Percentiles rank a stretch among this genome's conserved stretches.
These are phyloP conservation scores for Heptranchias perlo DNA, from an alignment of 2,113 vertebrate species.

Conservation along the genomic window DNA sequence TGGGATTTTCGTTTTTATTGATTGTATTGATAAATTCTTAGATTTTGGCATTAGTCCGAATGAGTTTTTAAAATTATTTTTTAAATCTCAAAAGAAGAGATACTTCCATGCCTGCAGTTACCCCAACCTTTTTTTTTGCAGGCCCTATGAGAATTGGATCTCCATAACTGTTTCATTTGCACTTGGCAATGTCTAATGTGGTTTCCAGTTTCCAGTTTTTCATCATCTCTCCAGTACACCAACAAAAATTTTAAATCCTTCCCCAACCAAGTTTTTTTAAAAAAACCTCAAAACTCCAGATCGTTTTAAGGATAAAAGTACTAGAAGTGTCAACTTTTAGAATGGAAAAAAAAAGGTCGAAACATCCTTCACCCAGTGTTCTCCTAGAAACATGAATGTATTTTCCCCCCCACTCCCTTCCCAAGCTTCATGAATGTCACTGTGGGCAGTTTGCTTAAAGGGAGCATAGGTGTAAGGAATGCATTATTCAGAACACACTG, in stretches of 20 bases:
- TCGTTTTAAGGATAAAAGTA: not conserved
- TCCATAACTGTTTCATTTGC: not conserved
- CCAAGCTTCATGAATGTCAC: not conserved
- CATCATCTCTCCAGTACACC: not conserved
- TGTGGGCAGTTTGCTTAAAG: not conserved
- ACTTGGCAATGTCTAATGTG: not conserved
- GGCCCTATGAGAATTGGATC: not conserved
- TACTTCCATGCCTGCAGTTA: not conserved
- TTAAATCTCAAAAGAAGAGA: not conserved
- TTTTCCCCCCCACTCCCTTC: not conserved
- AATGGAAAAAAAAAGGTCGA: not conserved
- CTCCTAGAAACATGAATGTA: not conserved
- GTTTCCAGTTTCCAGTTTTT: not conserved
- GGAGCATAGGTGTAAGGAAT: not conserved
- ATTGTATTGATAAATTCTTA: not conserved
- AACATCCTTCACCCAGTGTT: not conserved
- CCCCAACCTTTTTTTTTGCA: not conserved
- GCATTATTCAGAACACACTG: not conserved
- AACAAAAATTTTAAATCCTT: not conserved
- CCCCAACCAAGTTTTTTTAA: not conserved
- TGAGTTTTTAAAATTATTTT: not conserved
- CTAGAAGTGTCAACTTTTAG: not conserved
- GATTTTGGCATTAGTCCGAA: not conserved
- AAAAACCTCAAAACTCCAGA: not conserved
- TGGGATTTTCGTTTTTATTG: not conserved